phyloP scores from a whole-genome alignment of 2,888 invertebrate genomes.

The Thereva nobilitata region DNA sequence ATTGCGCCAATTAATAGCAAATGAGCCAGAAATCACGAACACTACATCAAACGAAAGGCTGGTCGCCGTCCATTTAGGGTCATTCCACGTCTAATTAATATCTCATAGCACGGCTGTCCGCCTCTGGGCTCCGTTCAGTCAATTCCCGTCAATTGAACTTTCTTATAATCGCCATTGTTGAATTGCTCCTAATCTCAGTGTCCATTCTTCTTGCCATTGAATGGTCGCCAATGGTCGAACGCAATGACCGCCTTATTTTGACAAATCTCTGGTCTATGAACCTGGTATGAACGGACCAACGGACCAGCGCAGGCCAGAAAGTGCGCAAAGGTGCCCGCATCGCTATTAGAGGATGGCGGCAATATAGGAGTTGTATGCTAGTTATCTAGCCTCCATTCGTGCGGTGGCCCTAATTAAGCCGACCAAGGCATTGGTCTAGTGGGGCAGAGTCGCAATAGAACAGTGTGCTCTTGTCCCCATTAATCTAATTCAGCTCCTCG shows the following conservation, averaged over 20 bases:
- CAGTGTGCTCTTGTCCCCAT: constrained; percentile 12
- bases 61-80: constrained; percentile 8
- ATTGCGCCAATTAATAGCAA: constrained; percentile 16
- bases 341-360: too few species aligned
- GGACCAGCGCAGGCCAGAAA: too few species aligned
- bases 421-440: not conserved
- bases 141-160: constrained; percentile 17
- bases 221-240: constrained; percentile 11
- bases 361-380: not conserved
- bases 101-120: constrained; percentile 2
- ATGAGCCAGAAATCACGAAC: constrained; percentile 27
- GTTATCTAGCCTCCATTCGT: constrained; percentile 8
- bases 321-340: too few species aligned
- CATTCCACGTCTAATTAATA: constrained; percentile 23
- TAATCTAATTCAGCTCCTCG: constrained; percentile 25
- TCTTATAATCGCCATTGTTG: constrained; percentile 19
- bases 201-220: not conserved
- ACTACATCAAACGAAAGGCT: constrained; percentile 1
- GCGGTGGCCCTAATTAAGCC: constrained; percentile 30
- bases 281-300: constrained; percentile 5
- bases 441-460: not conserved
- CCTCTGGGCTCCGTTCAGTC: not conserved
- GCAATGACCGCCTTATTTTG: constrained; percentile 26
- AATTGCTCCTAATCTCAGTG: not conserved
- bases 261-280: constrained; percentile 14